Percentiles rank a stretch among this genome's conserved stretches.
Evolutionary conservation across 2,888 invertebrate species (phyloP).

Genomic region (Sminthurides aquaticus): DNA sequence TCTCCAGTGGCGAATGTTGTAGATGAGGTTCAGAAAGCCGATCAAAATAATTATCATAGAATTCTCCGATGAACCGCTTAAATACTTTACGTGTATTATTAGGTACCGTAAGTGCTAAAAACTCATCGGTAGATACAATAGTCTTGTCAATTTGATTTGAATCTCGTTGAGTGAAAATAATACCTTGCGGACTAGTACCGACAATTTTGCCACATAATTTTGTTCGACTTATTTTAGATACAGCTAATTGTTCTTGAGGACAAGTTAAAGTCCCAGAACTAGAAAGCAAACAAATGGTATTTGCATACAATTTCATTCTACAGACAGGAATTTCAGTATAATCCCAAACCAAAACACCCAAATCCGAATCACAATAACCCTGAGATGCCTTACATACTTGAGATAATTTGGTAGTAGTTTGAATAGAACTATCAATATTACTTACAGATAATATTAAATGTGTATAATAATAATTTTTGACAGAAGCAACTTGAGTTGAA

Average conservation of each 20-base stretch:
- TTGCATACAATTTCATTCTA: background rate
- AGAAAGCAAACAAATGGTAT: background rate
- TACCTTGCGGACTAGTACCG: background rate
- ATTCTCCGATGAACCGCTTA: background rate
- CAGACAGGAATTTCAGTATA: background rate
- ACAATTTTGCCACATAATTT: background rate
- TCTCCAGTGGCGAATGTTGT: too few relatives aligned
- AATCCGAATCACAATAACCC: background rate
- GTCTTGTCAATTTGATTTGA: background rate
- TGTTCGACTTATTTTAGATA: background rate
- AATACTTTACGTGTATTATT: background rate
- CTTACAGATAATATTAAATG: background rate
- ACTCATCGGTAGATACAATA: background rate
- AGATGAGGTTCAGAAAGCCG: too few relatives aligned
- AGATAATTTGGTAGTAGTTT: background rate
- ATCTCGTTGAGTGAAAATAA: background rate
- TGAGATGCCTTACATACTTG: background rate
- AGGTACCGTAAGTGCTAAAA: background rate
- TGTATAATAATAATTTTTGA: background rate
- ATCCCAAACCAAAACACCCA: constrained; percentile 3
- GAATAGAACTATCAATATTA: background rate
- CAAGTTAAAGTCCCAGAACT: background rate
- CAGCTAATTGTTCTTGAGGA: background rate
- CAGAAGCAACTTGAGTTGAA: background rate
- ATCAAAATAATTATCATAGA: too few relatives aligned